Conservation (phyloP, 2,888 invertebrate species). For the Neria commutata region DNA sequence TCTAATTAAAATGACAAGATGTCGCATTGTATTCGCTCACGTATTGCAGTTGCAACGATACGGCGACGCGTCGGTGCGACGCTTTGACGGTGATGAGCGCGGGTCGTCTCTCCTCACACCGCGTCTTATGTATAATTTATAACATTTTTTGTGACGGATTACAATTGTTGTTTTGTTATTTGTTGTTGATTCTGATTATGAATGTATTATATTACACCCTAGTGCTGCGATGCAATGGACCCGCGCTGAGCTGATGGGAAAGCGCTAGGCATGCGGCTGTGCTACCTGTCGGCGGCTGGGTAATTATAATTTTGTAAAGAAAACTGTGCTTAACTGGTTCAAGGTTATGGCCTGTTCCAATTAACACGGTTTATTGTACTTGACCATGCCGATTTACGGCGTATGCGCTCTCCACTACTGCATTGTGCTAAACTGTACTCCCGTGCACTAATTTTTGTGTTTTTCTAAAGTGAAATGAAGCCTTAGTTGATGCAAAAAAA, state of each 20-base stretch:
- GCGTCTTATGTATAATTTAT: constrained; percentile 55
- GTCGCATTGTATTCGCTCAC: neutral
- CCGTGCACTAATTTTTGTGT: neutral
- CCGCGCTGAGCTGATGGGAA: too few relatives aligned
- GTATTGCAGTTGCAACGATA: neutral
- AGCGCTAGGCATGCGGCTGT: too few relatives aligned
- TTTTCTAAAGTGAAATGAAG: constrained; percentile 22
- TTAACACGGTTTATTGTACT: constrained; percentile 54
- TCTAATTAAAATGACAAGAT: neutral
- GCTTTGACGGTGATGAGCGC: neutral
- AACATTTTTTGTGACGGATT: constrained; percentile 55
- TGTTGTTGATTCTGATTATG: constrained; percentile 37
- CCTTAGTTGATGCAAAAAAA: constrained; percentile 2
- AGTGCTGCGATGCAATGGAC: too few relatives aligned
- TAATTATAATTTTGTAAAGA: constrained; percentile 12
- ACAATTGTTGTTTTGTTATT: constrained; percentile 32
- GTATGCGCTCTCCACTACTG: neutral
- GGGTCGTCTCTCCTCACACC: neutral
- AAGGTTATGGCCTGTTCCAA: constrained; percentile 53
- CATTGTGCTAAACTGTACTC: neutral
- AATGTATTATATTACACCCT: constrained; percentile 57
- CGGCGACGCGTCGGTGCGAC: too few relatives aligned
- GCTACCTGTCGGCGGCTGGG: constrained; percentile 1
- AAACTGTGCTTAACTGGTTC: constrained; percentile 39
- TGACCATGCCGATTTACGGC: constrained; percentile 17